A percentile compares a stretch with the other conserved stretches of the same genome.
Evolutionary conservation across 2,797 vertebrate species (phyloP).

Genomic region (Rhinichthys osculus): DNA sequence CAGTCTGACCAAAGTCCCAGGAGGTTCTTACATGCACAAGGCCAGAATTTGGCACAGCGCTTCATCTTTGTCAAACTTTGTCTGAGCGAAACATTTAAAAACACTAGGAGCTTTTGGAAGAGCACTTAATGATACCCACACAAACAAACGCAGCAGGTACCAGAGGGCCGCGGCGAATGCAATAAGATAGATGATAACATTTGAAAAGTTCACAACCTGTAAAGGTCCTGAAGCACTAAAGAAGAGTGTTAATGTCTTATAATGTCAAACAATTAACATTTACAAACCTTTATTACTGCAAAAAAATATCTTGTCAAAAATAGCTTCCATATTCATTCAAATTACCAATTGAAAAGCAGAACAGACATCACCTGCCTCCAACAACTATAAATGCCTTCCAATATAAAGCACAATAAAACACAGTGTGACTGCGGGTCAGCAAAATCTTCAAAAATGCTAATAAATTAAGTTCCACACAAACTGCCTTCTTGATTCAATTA

Average conservation of each 20-base stretch:
- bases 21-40: background rate
- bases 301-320: conserved; percentile 7
- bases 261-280: conserved; percentile 41
- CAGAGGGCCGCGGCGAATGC: background rate
- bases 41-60: conserved; percentile 7
- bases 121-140: conserved; percentile 31
- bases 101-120: conserved; percentile 2
- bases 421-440: background rate
- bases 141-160: conserved; percentile 16
- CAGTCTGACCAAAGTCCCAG: conserved; percentile 4
- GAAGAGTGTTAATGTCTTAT: conserved; percentile 24
- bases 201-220: conserved; percentile 31
- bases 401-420: conserved; percentile 1
- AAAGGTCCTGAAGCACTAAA: conserved; percentile 36
- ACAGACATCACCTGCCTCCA: background rate
- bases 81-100: conserved; percentile 27
- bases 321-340: background rate
- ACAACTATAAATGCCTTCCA: background rate
- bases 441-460: background rate
- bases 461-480: background rate
- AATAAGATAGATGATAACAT: conserved; percentile 41
- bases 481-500: background rate
- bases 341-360: background rate
- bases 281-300: background rate
- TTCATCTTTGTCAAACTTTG: conserved; percentile 22